Evolutionary conservation across 2,888 invertebrate genomes (phyloP), one percentile per base, ranked within the genome.

Genomic region (Chalcis sispes): DNA sequence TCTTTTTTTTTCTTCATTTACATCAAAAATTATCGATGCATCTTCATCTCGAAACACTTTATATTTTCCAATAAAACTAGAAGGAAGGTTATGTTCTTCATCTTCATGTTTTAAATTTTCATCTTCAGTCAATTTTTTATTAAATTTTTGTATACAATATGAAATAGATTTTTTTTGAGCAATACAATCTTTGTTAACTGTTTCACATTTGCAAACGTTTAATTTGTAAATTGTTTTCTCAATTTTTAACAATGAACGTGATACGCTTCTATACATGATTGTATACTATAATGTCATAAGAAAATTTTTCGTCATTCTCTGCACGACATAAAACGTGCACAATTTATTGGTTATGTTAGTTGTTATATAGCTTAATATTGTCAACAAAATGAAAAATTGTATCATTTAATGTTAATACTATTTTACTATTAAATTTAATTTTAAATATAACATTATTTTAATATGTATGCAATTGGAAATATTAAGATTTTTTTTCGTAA

Each of bases 21-120:
- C 92, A 85, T 96, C 94, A 79, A 94, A 91, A 81, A 96, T 93
- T 77, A 94, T 88, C 15, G 91, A 89, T 0, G 94, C 90, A 85
- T 95, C 94, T 80, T 91, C 90, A 82, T 95, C 95, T 23, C 91
- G 91, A 86, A 95, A 95, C 78, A 93, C 87, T 89, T 93, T 91
- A 85, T 93, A 95, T 89, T 93, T 94, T 81, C 89, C 88, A 70
- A 90, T 86, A 79, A 93, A 89, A 42, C 90, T 90, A 54, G 90
- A 89, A 15, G 78, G 48, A 66, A 82, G 80, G 80, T 83, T 81
- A 80, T 52, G 64, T n/a, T 76, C 32, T 3, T 82, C 72, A 7
- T 56, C 64, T 59, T 74, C 56, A 4, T 77, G 36, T 5, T 61
- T 27, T 29, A 73, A 65, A 69, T 72, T 77, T 70, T 80, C 56